Evolutionary conservation across 1,140 invertebrate genomes (phyloP), one percentile per base, ranked within the genome.

Genomic region (Drosophila insularis): DNA sequence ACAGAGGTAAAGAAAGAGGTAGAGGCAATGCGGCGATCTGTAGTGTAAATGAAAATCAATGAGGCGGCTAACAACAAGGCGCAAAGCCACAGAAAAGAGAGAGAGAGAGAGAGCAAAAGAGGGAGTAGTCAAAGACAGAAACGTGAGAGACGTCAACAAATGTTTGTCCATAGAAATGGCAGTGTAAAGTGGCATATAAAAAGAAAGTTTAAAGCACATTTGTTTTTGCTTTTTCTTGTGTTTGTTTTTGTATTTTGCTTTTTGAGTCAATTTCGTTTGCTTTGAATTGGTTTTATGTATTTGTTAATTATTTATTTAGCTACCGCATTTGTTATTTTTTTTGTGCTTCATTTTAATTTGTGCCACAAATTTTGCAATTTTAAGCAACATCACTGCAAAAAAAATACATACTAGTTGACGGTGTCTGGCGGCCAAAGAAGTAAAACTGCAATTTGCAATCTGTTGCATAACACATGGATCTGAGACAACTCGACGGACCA

Each of bases 151-250:
- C 73, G 69, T 56, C 66, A 64, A 72, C 80, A 68, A 84, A 89
- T 78, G 85, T 77, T 77, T 74, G 76, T 17, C 35, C 68, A 80
- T 76, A 76, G 82, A 62, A 86, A 81, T 74, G 81, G 63, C 69
- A 69, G 84, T 76, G 80, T 71, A 89, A 84, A 84, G 80, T 84
- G 84, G 65, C 84, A 75, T 80, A 86, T 76, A 79, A 86, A 86
- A 86, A 89, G 82, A 86, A 86, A 86, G 82, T 86, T 86, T 72
- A 21, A 63, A 71, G 69, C 79, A 74, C 62, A 71, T 53, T 78
- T 58, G 59, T 67, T 66, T 56, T 63, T 46, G 39, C 19, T 35
- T 23, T 63, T 62, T 37, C 32, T 43, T 68, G 23, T 39, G 11
- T 53, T 80, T 74, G 55, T 66, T 55, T 68, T 76, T 66, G 62